Evolutionary conservation across 2,888 invertebrate species (phyloP), one percentile per base, ranked within the genome.

Genomic region (Salticus scenicus): DNA sequence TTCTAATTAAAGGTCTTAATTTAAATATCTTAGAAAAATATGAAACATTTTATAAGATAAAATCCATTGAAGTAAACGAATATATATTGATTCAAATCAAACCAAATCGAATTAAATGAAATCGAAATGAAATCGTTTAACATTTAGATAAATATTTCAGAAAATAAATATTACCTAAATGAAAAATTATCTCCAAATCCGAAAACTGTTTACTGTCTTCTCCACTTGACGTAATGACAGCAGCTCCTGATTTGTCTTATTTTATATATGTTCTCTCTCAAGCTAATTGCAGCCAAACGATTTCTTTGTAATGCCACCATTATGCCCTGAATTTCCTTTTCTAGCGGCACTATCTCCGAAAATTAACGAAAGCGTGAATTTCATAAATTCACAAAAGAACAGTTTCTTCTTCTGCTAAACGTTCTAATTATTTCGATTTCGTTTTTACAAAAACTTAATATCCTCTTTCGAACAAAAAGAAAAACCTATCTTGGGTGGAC

Each of bases 301-400:
- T 10, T 41, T 10, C 41, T 37, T 64, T 64, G 41, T 71, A 20
- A 63, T 57, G 47, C 41, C 57, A 74, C 24, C 66, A 31, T 66
- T 78, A 37, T 63, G 30, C 57, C 51, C 71, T 70, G 17, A 42
- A 70, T 70, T 70, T 41, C n/a, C 77, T 71, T 84, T 84, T 77
- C 77, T 31, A 28, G 20, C 71, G 8, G 31, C 31, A 77, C 76
- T 76, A 76, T 76, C 82, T 73, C 73, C 37, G 30, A 30, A 71
- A 74, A 78, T 27, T 24, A 84, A 84, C 42, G 83, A 84, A 84
- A 77, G 77, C 83, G 72, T 77, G 83, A 77, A 84, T 67, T 78
- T 75, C 72, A 66, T 71, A 71, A 75, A 67, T 64, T 67, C 47
- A n/a, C 41, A 72, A 77, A 72, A 67, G 77, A 73, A 27, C n/a